Evolutionary conservation across 2,888 invertebrate species (phyloP).

Genomic region (Dicranocentrus wangi): DNA sequence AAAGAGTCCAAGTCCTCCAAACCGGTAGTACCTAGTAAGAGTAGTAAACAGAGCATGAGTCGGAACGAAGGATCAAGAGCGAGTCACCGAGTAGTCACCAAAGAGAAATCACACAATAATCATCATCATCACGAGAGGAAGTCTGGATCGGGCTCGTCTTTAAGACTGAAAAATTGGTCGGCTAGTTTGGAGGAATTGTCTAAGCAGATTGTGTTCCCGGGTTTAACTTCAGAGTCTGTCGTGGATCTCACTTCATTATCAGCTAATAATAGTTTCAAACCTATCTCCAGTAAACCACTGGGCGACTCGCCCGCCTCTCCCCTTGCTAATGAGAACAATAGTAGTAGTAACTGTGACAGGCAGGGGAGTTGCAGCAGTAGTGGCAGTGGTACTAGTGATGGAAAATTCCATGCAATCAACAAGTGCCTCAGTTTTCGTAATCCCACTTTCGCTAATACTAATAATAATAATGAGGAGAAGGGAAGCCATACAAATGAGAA

Average conservation of each 20-base stretch:
- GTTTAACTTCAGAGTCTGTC: constrained; percentile 68
- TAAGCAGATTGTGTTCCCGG: constrained; percentile 71
- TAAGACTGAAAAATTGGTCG: constrained; percentile 71
- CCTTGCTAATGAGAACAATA: constrained; percentile 36
- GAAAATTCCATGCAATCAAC: constrained; percentile 63
- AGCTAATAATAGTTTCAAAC: constrained; percentile 58
- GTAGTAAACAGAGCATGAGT: constrained; percentile 40
- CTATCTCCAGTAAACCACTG: constrained; percentile 42
- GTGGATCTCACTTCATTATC: constrained; percentile 67
- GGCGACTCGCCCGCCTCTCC: constrained; percentile 35
- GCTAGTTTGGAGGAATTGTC: constrained; percentile 72
- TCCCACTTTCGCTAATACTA: constrained; percentile 63
- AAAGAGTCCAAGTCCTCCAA: constrained; percentile 44
- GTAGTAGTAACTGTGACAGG: constrained; percentile 14
- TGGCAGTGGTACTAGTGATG: constrained; percentile 47
- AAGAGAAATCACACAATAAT: constrained; percentile 60
- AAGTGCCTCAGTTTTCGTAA: constrained; percentile 70
- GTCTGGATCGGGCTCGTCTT: constrained; percentile 47
- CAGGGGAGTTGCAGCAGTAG: constrained; percentile 37
- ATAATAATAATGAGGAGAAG: constrained; percentile 63
- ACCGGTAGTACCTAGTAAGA: constrained; percentile 47
- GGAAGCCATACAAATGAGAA: constrained; percentile 56
- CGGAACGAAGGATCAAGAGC: constrained; percentile 65
- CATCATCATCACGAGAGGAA: constrained; percentile 42
- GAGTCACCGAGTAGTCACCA: constrained; percentile 59